Conservation (phyloP, 2,113 vertebrate species). For the Zosterops pallidus region DNA sequence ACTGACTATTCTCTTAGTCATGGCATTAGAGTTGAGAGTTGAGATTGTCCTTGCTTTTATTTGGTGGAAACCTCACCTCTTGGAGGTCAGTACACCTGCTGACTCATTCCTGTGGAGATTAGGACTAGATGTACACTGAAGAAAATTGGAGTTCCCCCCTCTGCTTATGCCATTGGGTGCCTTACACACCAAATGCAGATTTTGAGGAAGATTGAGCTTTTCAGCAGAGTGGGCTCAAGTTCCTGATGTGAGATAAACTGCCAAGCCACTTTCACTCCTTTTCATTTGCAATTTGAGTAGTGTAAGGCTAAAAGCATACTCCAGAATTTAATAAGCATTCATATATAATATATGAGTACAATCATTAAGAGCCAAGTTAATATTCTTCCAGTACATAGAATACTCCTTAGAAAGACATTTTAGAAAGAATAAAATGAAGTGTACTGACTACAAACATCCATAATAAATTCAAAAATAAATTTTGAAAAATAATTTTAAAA, state of each 20-base stretch:
- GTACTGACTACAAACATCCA: neutral
- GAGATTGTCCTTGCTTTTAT: neutral
- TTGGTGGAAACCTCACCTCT: neutral
- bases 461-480: neutral
- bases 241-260: neutral
- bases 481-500: neutral
- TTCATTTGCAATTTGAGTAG: neutral
- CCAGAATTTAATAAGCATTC: neutral
- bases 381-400: neutral
- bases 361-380: neutral
- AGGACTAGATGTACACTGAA: neutral
- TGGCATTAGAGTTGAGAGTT: neutral
- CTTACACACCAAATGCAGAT: neutral
- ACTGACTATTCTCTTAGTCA: neutral
- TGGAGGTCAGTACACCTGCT: accelerated
- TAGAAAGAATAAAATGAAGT: neutral
- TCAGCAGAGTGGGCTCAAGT: neutral
- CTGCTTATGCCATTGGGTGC: neutral
- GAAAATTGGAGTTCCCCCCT: neutral
- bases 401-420: neutral
- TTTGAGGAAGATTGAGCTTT: neutral
- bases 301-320: neutral
- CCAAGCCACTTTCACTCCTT: neutral
- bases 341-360: neutral
- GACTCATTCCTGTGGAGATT: neutral